A percentile compares a stretch with the other conserved stretches of the same genome.
Evolutionary conservation across 1,140 invertebrate genomes (phyloP).

Genomic region (Teleopsis dalmanni): DNA sequence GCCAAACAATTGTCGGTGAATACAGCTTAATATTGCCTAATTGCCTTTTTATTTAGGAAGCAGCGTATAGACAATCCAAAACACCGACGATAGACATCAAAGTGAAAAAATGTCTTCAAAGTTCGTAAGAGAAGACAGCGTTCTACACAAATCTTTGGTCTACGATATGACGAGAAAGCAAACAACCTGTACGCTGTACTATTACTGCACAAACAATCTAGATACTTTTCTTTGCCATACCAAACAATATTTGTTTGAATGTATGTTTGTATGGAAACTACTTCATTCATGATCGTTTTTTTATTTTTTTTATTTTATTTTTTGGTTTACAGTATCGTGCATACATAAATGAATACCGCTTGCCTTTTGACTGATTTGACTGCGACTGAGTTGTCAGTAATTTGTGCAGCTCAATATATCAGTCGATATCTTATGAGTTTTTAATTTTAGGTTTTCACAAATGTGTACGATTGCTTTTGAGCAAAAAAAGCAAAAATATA

Average conservation of each 20-base stretch:
- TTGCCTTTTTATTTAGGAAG: slow-evolving; percentile 12
- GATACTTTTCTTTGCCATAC: not conserved
- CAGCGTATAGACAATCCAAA: not conserved
- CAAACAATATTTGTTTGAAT: not conserved
- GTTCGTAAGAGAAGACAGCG: not conserved
- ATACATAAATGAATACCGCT: not conserved
- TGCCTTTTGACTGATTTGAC: not conserved
- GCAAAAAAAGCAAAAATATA: not conserved
- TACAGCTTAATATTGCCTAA: slow-evolving; percentile 15
- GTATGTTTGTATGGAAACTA: not conserved
- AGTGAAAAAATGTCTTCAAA: not conserved
- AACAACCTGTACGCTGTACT: too few species aligned
- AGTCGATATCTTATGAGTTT: slow-evolving; percentile 46
- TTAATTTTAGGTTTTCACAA: slow-evolving; percentile 41
- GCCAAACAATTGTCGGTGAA: slow-evolving; percentile 6
- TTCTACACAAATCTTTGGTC: too few species aligned
- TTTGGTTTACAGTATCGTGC: not conserved
- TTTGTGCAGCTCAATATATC: slow-evolving; percentile 45
- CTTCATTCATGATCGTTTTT: not conserved
- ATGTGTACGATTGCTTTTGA: slow-evolving; percentile 4
- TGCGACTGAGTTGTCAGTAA: slow-evolving; percentile 32
- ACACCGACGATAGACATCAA: not conserved
- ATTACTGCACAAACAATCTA: not conserved
- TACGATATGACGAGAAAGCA: too few species aligned
- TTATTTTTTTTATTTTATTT: slow-evolving; percentile 8